Conservation (phyloP, 1,140 invertebrate species). For the Trypoxylus dichotomus region DNA sequence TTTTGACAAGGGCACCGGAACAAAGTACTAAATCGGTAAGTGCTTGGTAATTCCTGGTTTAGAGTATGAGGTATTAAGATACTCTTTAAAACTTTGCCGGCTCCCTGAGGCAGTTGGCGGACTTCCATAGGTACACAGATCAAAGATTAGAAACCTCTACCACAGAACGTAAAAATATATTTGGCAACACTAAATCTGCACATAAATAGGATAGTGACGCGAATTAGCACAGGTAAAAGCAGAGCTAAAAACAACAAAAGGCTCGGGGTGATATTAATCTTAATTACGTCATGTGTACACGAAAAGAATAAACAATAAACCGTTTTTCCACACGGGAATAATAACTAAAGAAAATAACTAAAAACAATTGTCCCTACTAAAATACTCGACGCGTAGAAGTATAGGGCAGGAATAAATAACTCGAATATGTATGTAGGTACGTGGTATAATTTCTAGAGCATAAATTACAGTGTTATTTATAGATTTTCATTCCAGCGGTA, state of each 20-base stretch:
- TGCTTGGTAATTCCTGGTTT: too few relatives aligned
- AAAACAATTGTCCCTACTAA: not conserved
- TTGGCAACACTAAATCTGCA: too few relatives aligned
- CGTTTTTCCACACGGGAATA: not conserved
- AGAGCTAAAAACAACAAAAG: not conserved
- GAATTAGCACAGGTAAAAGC: too few relatives aligned
- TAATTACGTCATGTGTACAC: not conserved
- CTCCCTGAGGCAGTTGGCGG: too few relatives aligned
- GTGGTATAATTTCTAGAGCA: not conserved
- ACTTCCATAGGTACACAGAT: too few relatives aligned
- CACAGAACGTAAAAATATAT: too few relatives aligned
- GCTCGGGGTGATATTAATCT: not conserved
- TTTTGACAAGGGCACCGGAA: too few relatives aligned
- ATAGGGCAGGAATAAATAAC: not conserved
- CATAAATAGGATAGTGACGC: too few relatives aligned
- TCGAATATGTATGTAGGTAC: not conserved
- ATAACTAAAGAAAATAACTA: not conserved
- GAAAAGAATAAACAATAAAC: not conserved
- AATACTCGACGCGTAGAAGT: not conserved
- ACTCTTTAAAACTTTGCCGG: too few relatives aligned
- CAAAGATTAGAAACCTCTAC: too few relatives aligned
- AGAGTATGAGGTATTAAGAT: too few relatives aligned
- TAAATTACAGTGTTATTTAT: not conserved
- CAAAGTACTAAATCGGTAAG: too few relatives aligned
- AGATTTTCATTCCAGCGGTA: not conserved